phyloP scores from a whole-genome alignment of 2,888 invertebrate genomes.

The Eupithecia insigniata region DNA sequence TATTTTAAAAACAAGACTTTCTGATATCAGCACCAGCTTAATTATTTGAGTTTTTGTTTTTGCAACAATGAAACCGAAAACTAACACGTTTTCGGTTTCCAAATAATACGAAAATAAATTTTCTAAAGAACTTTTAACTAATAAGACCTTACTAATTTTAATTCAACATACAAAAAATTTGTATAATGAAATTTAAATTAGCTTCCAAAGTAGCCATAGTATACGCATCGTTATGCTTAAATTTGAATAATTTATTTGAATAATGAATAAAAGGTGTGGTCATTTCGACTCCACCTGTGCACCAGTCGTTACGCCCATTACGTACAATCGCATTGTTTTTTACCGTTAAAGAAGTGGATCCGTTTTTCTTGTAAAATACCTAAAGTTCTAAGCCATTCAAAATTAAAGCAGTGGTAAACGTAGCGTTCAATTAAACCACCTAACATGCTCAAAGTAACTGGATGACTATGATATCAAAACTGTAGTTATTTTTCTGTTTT shows the following conservation, averaged over 20 bases:
- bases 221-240: constrained; percentile 65
- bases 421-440: neutral
- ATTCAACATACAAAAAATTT: neutral
- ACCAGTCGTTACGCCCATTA: constrained; percentile 62
- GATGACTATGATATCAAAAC: neutral
- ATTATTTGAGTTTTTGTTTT: neutral
- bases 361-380: neutral
- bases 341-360: neutral
- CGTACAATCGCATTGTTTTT: constrained; percentile 8
- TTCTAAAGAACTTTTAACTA: too few relatives aligned
- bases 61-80: neutral
- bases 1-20: neutral
- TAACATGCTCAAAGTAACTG: neutral
- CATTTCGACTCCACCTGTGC: constrained; percentile 69
- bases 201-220: constrained; percentile 58
- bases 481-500: neutral
- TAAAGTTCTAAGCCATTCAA: neutral
- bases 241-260: constrained; percentile 74
- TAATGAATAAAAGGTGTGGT: constrained; percentile 77
- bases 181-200: constrained; percentile 74
- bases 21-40: neutral
- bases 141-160: neutral
- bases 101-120: neutral
- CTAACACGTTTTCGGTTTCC: neutral
- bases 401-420: neutral